A percentile compares a stretch with the other conserved stretches of the same genome.
Evolutionary conservation across 1,140 invertebrate species (phyloP).

Genomic region (Cyclargus thomasi): DNA sequence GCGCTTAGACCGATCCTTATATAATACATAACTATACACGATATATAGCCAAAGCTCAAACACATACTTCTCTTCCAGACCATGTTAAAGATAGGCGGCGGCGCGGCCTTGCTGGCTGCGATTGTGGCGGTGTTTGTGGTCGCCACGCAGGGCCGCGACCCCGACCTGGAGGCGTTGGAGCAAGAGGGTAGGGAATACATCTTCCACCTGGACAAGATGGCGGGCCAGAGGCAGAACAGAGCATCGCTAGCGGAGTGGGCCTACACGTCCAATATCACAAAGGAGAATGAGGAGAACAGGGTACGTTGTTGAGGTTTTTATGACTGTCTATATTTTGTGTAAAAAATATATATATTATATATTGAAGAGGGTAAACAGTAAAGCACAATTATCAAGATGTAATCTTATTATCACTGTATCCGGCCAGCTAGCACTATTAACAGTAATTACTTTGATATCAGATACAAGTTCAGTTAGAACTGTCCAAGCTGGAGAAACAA

Average conservation of each 20-base stretch:
- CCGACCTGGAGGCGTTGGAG: slow-evolving; percentile 76
- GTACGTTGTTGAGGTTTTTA: slow-evolving; percentile 40
- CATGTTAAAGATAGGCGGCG: slow-evolving; percentile 66
- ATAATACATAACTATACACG: no score
- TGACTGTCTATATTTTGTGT: no score
- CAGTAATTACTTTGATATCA: slow-evolving; percentile 32
- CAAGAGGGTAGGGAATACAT: slow-evolving; percentile 78
- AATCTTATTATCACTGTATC: not conserved
- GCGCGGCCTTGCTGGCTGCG: slow-evolving; percentile 55
- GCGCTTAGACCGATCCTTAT: no score
- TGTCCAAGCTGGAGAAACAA: slow-evolving; percentile 67
- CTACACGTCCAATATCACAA: slow-evolving; percentile 85
- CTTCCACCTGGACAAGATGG: slow-evolving; percentile 75
- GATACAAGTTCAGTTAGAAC: slow-evolving; percentile 63
- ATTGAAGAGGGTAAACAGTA: no score
- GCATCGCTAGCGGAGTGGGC: slow-evolving; percentile 78
- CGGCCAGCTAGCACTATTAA: not conserved
- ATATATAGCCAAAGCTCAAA: no score
- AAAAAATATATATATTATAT: no score
- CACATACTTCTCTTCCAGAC: slow-evolving; percentile 40
- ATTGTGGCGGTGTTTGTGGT: slow-evolving; percentile 65
- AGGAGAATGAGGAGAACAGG: slow-evolving; percentile 79
- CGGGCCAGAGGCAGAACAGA: slow-evolving; percentile 76
- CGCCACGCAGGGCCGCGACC: slow-evolving; percentile 68
- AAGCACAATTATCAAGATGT: not conserved